Conservation (phyloP, 1,140 invertebrate species). For the Notospermus geniculatus region DNA sequence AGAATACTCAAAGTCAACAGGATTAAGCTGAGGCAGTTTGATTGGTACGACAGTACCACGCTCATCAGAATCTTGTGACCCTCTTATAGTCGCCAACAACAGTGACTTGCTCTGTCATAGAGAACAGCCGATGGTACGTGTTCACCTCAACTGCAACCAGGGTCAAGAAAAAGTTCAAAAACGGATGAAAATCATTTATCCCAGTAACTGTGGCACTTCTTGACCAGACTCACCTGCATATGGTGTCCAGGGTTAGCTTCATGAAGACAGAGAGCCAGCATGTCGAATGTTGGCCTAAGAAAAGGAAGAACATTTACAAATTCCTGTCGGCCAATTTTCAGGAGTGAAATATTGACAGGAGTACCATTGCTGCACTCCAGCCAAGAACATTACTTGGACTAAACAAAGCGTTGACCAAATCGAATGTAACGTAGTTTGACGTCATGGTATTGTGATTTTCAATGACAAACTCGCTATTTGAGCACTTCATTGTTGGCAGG, state of each 20-base stretch:
- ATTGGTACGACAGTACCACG: not conserved
- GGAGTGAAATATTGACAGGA: not conserved
- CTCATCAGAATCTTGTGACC: too few species aligned
- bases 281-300: conserved; percentile 47
- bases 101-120: too few species aligned
- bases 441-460: too few species aligned
- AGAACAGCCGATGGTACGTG: not conserved
- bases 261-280: conserved; percentile 50
- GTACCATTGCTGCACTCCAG: not conserved
- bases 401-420: too few species aligned
- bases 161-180: conserved; percentile 1
- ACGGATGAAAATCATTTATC: not conserved
- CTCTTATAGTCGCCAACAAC: too few species aligned
- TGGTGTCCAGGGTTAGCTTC: conserved; percentile 57
- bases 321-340: not conserved
- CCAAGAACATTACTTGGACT: too few species aligned
- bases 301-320: not conserved
- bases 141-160: not conserved
- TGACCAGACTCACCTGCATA: conserved; percentile 39
- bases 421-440: too few species aligned
- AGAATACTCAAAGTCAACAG: not conserved
- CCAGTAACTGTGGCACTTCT: not conserved
- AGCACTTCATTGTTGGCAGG: too few species aligned
- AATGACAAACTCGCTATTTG: too few species aligned
- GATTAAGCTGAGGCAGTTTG: not conserved